These are phyloP conservation scores for Oreotrochilus melanogaster DNA, from an alignment of 2,113 vertebrate species.

Conservation along the genomic window DNA sequence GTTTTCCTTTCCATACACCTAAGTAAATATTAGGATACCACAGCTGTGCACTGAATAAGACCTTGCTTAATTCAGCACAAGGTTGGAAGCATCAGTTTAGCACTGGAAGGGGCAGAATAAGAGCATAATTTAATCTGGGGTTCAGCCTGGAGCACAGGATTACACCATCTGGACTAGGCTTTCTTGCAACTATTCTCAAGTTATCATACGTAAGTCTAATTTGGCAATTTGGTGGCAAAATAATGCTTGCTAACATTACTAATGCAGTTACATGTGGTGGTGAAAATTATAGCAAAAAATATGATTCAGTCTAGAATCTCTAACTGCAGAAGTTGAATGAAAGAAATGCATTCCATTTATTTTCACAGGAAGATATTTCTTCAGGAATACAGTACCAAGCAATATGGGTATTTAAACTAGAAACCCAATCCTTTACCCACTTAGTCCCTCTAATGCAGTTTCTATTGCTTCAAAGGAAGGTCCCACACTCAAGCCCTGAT, in stretches of 20 bases:
- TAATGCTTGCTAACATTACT: not conserved
- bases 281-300: not conserved
- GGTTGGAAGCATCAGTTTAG: slow-evolving; percentile 1
- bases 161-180: not conserved
- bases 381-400: not conserved
- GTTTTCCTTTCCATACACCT: slow-evolving; percentile 33
- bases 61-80: slow-evolving; percentile 31
- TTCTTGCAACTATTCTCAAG: not conserved
- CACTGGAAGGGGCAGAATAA: not conserved
- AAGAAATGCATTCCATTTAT: not conserved
- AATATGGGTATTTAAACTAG: not conserved
- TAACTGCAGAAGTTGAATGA: not conserved
- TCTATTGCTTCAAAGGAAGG: not conserved
- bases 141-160: not conserved
- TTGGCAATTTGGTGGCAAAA: not conserved
- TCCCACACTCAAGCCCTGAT: not conserved
- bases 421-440: not conserved
- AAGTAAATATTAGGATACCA: slow-evolving; percentile 53
- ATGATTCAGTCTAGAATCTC: not conserved
- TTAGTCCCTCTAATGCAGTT: not conserved
- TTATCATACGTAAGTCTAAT: not conserved
- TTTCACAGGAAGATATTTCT: not conserved
- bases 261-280: not conserved
- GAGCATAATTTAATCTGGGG: not conserved
- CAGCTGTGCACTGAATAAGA: slow-evolving; percentile 21